These are phyloP conservation scores for Meandrusa payeni DNA, from an alignment of 2,888 invertebrate genomes.

Conservation along the genomic window DNA sequence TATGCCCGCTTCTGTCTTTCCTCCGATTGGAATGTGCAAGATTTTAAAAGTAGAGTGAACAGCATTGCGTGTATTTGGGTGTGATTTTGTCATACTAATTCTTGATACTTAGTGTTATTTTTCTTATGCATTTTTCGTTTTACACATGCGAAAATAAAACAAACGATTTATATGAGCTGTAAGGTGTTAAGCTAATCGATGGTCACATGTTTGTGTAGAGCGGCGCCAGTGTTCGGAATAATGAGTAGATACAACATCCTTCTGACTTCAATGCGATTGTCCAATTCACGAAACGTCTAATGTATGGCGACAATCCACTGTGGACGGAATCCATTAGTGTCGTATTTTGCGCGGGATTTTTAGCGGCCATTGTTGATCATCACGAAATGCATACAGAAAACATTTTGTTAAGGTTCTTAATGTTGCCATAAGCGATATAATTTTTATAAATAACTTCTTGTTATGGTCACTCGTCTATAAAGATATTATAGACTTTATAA, in stretches of 20 bases:
- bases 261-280: slow-evolving; percentile 26
- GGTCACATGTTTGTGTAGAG: slow-evolving; percentile 4
- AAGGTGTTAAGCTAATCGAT: neutral
- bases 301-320: slow-evolving; percentile 29
- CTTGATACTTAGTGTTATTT: too few species aligned
- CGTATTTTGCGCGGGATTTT: slow-evolving; percentile 27
- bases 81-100: too few species aligned
- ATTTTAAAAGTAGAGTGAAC: too few species aligned
- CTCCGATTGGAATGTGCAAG: too few species aligned
- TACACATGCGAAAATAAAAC: too few species aligned
- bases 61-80: too few species aligned
- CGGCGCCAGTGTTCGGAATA: slow-evolving; percentile 16
- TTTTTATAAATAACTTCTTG: neutral
- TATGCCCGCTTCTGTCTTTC: too few species aligned
- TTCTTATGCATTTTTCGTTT: too few species aligned
- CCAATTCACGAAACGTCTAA: slow-evolving; percentile 22
- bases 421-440: slow-evolving; percentile 9
- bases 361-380: slow-evolving; percentile 33
- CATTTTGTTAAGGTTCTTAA: slow-evolving; percentile 22
- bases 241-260: slow-evolving; percentile 27
- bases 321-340: slow-evolving; percentile 20
- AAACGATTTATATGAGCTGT: too few species aligned
- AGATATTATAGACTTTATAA: too few species aligned
- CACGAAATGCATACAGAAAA: slow-evolving; percentile 30
- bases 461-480: too few species aligned